Conservation (phyloP, 2,113 vertebrate genomes). For the Cromileptes altivelis region DNA sequence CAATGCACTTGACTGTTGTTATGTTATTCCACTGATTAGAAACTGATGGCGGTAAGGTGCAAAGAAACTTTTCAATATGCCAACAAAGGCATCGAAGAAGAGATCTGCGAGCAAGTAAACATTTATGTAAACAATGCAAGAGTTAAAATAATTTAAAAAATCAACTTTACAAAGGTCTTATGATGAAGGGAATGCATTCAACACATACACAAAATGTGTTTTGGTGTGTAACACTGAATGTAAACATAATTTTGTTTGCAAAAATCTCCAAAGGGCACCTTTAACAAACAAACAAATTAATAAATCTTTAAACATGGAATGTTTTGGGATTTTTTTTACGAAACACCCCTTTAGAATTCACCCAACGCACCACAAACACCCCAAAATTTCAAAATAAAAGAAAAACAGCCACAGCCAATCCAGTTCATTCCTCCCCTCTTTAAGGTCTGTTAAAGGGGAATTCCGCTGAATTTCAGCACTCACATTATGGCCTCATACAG, state of each 20-base stretch:
- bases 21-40: background rate
- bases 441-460: slow-evolving; percentile 73
- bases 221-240: slow-evolving; percentile 13
- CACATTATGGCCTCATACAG: slow-evolving; percentile 66
- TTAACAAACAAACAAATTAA: background rate
- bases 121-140: slow-evolving; percentile 18
- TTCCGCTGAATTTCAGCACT: slow-evolving; percentile 62
- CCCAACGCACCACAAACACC: slow-evolving; percentile 27
- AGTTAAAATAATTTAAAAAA: background rate
- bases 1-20: background rate
- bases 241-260: slow-evolving; percentile 4
- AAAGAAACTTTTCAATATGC: background rate
- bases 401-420: slow-evolving; percentile 45
- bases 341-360: slow-evolving; percentile 13
- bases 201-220: slow-evolving; percentile 7
- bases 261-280: slow-evolving; percentile 22
- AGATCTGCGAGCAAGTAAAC: background rate
- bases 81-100: slow-evolving; percentile 4
- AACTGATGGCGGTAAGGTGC: background rate
- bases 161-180: background rate
- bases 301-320: slow-evolving; percentile 42
- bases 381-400: slow-evolving; percentile 51
- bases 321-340: slow-evolving; percentile 16
- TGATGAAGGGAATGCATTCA: slow-evolving; percentile 15
- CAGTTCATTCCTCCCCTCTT: slow-evolving; percentile 56